A percentile compares a stretch with the other conserved stretches of the same genome.
phyloP scores from a whole-genome alignment of 2,888 invertebrate genomes.

The Microplitis deprimator region DNA sequence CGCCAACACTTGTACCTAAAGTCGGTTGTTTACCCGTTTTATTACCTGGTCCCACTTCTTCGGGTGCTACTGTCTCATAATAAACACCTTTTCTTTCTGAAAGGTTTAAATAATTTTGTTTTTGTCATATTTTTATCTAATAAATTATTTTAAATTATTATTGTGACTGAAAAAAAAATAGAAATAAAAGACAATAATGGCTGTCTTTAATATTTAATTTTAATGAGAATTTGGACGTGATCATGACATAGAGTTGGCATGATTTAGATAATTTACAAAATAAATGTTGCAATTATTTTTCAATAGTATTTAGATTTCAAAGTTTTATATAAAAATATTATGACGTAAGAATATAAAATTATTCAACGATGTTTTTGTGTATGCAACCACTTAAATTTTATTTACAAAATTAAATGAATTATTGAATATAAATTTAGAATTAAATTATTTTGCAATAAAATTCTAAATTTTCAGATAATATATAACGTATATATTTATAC shows the following conservation, averaged over 20 bases:
- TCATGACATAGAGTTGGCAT: constrained; percentile 24
- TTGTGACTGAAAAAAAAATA: too few relatives aligned
- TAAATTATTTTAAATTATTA: too few relatives aligned
- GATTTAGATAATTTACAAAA: background rate
- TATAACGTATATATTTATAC: background rate
- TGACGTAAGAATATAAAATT: constrained; percentile 18
- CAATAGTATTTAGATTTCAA: background rate
- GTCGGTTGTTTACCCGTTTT: constrained; percentile 56
- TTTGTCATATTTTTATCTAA: too few relatives aligned
- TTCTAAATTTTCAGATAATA: background rate
- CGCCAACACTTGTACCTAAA: constrained; percentile 55
- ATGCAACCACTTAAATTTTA: constrained; percentile 8
- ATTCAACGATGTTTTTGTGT: constrained; percentile 20
- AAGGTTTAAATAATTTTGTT: constrained; percentile 55
- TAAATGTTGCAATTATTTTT: constrained; percentile 18
- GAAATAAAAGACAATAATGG: background rate
- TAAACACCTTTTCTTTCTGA: constrained; percentile 73
- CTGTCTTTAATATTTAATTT: constrained; percentile 4
- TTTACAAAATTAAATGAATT: constrained; percentile 28
- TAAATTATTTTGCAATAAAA: constrained; percentile 18
- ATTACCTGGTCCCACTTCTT: constrained; percentile 67
- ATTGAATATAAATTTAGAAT: constrained; percentile 25
- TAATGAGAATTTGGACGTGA: constrained; percentile 31
- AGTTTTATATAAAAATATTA: constrained; percentile 9
- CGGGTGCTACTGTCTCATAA: constrained; percentile 71